These are phyloP conservation scores for Diarsia brunnea DNA, from an alignment of 2,888 invertebrate species.

Conservation along the genomic window DNA sequence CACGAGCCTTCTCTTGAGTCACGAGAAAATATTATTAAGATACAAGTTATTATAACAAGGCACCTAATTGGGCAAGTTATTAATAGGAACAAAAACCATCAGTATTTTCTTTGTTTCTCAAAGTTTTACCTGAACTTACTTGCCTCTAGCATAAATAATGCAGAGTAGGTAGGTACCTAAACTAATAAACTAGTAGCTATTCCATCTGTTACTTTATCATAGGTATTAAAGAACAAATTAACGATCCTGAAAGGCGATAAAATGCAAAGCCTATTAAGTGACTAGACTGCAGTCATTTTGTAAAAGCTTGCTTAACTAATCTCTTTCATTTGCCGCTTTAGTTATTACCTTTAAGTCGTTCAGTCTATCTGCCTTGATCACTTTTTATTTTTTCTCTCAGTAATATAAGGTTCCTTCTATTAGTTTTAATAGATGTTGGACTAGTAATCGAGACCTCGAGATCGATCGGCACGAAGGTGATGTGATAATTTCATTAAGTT, in stretches of 20 bases:
- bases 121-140: not conserved
- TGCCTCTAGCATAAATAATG: too few relatives aligned
- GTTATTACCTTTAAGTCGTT: constrained; percentile 17
- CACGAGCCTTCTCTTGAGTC: not conserved
- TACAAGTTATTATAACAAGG: too few relatives aligned
- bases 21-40: not conserved
- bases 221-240: not conserved
- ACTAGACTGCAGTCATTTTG: constrained; percentile 31
- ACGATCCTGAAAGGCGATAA: constrained; percentile 18
- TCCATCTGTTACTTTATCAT: not conserved
- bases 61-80: too few relatives aligned
- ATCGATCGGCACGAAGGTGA: not conserved
- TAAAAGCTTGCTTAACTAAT: constrained; percentile 36
- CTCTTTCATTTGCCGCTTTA: constrained; percentile 41
- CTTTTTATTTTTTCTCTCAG: not conserved
- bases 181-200: not conserved
- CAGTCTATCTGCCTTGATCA: not conserved
- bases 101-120: not conserved
- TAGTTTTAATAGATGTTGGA: too few relatives aligned
- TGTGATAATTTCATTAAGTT: not conserved
- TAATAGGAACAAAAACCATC: not conserved
- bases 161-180: not conserved
- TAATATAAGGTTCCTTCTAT: not conserved
- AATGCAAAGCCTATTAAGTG: constrained; percentile 45
- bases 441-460: not conserved